These are phyloP conservation scores for Idaea dimidiata DNA, from an alignment of 2,888 invertebrate genomes.

Conservation along the genomic window DNA sequence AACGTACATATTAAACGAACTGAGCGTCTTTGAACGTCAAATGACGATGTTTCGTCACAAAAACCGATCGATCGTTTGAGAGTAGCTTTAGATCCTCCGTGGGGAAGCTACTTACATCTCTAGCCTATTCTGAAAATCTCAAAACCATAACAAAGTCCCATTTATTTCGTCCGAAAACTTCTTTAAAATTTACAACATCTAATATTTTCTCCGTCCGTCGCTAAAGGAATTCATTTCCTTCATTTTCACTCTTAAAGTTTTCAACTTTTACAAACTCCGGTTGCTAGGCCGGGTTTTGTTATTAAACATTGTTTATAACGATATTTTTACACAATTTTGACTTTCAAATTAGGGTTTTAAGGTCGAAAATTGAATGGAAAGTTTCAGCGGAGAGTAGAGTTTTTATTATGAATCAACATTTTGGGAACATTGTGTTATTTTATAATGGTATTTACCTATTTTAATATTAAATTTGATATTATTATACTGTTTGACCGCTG, in stretches of 20 bases:
- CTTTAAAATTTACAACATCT: not conserved
- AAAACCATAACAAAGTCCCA: not conserved
- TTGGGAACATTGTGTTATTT: slow-evolving; percentile 18
- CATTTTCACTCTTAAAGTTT: slow-evolving; percentile 20
- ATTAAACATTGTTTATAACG: slow-evolving; percentile 22
- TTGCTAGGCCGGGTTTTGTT: slow-evolving; percentile 18
- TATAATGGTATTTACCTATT: slow-evolving; percentile 15
- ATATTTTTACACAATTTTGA: slow-evolving; percentile 15
- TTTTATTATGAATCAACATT: slow-evolving; percentile 27
- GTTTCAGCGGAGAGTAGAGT: slow-evolving; percentile 15
- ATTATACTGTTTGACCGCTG: not conserved
- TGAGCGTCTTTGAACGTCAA: too few species aligned
- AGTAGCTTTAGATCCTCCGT: too few species aligned
- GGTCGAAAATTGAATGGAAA: slow-evolving; percentile 10
- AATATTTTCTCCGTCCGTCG: not conserved
- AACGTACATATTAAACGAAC: too few species aligned
- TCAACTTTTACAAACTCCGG: slow-evolving; percentile 27
- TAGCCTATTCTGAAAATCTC: not conserved
- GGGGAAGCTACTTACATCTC: not conserved
- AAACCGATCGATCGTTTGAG: too few species aligned
- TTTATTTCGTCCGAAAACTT: slow-evolving; percentile 1
- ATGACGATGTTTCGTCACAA: too few species aligned
- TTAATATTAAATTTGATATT: not conserved
- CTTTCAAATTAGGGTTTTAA: slow-evolving; percentile 13
- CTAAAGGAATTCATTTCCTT: slow-evolving; percentile 17